Conservation (phyloP, 1,140 invertebrate species). For the Mylabris phalerata region DNA sequence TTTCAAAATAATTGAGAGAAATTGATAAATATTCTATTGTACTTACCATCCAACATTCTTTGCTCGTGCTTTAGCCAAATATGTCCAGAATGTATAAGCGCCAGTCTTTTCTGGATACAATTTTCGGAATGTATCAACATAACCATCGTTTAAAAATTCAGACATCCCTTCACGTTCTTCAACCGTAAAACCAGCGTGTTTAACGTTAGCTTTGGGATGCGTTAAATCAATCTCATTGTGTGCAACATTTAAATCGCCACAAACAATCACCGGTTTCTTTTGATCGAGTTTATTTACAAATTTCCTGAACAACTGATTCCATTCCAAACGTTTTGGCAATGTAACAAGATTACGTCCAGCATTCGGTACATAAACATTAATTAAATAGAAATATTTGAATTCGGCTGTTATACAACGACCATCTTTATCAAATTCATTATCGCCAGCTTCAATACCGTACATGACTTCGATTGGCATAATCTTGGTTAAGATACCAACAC, state of each 20-base stretch:
- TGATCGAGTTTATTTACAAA: conserved; percentile 75
- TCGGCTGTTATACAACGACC: conserved; percentile 95
- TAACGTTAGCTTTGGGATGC: conserved; percentile 91
- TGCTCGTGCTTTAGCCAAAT: conserved; percentile 73
- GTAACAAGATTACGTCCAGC: conserved; percentile 76
- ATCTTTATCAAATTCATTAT: conserved; percentile 66
- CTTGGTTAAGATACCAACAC: conserved; percentile 83
- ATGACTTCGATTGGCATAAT: conserved; percentile 76
- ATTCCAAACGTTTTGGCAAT: conserved; percentile 79
- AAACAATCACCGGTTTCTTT: conserved; percentile 90
- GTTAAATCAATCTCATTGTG: conserved; percentile 92
- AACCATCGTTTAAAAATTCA: conserved; percentile 69
- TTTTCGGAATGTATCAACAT: conserved; percentile 82
- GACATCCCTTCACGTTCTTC: conserved; percentile 91
- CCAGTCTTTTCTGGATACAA: conserved; percentile 79
- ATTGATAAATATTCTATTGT: not conserved
- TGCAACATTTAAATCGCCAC: conserved; percentile 96
- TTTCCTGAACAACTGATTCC: conserved; percentile 78
- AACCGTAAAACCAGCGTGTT: conserved; percentile 90
- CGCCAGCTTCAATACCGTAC: conserved; percentile 65
- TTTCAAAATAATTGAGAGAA: conserved; percentile 8
- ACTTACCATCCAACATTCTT: conserved; percentile 90
- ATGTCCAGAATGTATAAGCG: conserved; percentile 94
- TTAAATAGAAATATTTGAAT: conserved; percentile 85
- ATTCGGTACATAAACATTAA: conserved; percentile 68